Conservation (phyloP, 2,888 invertebrate genomes). For the Xanthia icteritia region DNA sequence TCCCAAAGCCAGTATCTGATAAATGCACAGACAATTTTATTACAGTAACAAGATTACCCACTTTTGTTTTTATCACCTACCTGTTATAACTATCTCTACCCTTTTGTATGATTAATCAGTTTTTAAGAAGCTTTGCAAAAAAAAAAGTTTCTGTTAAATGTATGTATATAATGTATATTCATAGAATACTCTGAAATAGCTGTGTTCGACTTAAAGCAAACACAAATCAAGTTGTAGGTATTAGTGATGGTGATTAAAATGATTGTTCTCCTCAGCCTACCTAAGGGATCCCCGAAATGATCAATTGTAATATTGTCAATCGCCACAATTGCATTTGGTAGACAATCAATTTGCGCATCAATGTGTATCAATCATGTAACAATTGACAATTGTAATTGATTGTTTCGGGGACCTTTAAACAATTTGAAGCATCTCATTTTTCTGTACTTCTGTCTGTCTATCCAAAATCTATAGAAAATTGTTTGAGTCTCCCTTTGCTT, state of each 20-base stretch:
- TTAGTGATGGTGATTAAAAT: not conserved
- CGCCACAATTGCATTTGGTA: too few species aligned
- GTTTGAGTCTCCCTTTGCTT: not conserved
- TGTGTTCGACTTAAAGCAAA: not conserved
- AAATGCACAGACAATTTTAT: conserved; percentile 25
- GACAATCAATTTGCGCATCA: too few species aligned
- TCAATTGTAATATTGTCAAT: too few species aligned
- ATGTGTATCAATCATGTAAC: too few species aligned
- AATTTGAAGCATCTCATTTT: not conserved
- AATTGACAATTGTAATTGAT: too few species aligned
- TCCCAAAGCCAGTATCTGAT: conserved; percentile 33
- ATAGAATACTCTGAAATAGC: not conserved
- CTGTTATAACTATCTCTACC: not conserved
- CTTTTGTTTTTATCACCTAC: conserved; percentile 46
- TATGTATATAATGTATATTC: not conserved
- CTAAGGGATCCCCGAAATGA: not conserved
- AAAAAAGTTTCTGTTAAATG: not conserved
- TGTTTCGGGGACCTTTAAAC: not conserved
- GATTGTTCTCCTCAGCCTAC: not conserved
- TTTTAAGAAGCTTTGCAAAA: not conserved
- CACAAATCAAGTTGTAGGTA: not conserved
- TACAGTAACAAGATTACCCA: conserved; percentile 43
- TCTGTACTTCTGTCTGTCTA: not conserved
- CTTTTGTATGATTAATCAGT: not conserved
- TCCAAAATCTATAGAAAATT: not conserved